These are phyloP conservation scores for Bombus sibiricus DNA, from an alignment of 1,140 invertebrate genomes.

Conservation along the genomic window DNA sequence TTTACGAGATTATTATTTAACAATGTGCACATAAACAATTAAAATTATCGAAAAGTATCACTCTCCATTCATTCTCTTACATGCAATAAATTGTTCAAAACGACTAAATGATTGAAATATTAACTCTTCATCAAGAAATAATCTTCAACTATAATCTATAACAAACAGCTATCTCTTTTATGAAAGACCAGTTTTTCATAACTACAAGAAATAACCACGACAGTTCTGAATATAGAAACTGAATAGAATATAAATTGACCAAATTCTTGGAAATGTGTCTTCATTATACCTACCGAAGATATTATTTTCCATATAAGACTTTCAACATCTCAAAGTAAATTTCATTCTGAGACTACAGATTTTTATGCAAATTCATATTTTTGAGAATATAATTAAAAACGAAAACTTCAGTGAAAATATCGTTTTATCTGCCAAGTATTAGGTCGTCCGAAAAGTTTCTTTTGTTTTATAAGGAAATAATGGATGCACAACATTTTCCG, in stretches of 20 bases:
- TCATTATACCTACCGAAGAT: neutral
- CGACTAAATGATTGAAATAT: neutral
- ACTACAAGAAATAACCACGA: neutral
- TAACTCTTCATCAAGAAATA: neutral
- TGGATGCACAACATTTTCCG: no score
- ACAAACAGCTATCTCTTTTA: neutral
- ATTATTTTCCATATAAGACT: neutral
- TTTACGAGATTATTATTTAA: conserved; percentile 8
- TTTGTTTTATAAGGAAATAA: no score
- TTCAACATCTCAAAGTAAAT: neutral
- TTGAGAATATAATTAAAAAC: no score
- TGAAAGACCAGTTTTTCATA: conserved; percentile 17
- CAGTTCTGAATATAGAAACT: neutral
- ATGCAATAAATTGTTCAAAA: neutral
- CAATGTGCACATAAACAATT: neutral
- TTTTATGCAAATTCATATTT: no score
- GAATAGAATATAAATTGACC: neutral
- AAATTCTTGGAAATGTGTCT: neutral
- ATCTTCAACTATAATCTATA: neutral
- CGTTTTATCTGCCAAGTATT: no score
- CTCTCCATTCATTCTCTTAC: neutral
- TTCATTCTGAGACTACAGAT: neutral
- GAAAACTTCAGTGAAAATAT: no score
- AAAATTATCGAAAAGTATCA: conserved; percentile 12
- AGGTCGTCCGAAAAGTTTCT: no score